Percentiles rank a stretch among this genome's conserved stretches.
Evolutionary conservation across 2,797 vertebrate genomes (phyloP).

Genomic region (Synanceia verrucosa): DNA sequence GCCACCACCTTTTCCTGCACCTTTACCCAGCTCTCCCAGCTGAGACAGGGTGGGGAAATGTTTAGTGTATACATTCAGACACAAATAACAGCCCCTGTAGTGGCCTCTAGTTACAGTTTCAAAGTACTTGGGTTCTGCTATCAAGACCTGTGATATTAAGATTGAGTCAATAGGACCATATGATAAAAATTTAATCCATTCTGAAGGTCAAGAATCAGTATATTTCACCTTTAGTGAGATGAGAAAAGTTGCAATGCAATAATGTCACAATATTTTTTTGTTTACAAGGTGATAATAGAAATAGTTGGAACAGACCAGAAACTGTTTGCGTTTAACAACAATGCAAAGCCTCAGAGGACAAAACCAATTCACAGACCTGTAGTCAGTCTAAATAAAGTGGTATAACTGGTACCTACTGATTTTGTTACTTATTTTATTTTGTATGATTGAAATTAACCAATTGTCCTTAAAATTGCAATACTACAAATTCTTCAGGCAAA

Average conservation of each 20-base stretch:
- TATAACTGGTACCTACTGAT: background rate
- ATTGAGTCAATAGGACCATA: background rate
- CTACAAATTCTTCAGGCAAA: background rate
- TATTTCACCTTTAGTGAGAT: slow-evolving; percentile 1
- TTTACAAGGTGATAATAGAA: slow-evolving; percentile 15
- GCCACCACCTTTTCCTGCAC: slow-evolving; percentile 86
- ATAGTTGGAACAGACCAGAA: slow-evolving; percentile 36
- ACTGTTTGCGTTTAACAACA: slow-evolving; percentile 4
- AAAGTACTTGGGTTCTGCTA: background rate
- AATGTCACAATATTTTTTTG: too few species aligned
- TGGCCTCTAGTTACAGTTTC: background rate
- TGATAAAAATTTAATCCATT: background rate
- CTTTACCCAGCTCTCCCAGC: slow-evolving; percentile 89
- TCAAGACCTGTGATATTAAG: background rate
- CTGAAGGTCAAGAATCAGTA: slow-evolving; percentile 43
- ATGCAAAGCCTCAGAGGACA: slow-evolving; percentile 4
- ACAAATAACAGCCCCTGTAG: background rate
- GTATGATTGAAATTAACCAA: background rate
- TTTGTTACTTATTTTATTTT: background rate
- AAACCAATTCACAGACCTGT: background rate
- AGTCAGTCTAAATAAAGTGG: background rate
- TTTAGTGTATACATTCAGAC: background rate
- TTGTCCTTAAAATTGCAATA: background rate
- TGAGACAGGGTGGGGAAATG: slow-evolving; percentile 40
- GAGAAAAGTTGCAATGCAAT: too few species aligned